phyloP scores from a whole-genome alignment of 1,140 invertebrate species.

The Stratiolaelaps scimitus region DNA sequence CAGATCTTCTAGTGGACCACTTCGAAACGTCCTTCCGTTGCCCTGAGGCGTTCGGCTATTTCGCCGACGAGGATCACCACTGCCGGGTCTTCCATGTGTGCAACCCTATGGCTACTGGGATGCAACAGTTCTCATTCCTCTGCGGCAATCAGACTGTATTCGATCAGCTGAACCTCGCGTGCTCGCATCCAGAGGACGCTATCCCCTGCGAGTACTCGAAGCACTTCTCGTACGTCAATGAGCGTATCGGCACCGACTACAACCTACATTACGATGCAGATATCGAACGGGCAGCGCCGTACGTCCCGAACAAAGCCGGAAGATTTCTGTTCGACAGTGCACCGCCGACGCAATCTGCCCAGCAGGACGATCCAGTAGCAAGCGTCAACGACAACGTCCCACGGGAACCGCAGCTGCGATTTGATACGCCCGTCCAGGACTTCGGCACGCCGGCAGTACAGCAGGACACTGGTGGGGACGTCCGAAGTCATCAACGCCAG shows the following conservation, averaged over 20 bases:
- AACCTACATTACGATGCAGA: slow-evolving; percentile 21
- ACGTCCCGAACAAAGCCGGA: background rate
- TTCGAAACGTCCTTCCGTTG: slow-evolving; percentile 32
- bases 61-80: slow-evolving; percentile 32
- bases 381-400: no score
- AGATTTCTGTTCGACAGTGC: background rate
- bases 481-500: no score
- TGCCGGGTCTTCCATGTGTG: slow-evolving; percentile 33
- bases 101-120: slow-evolving; percentile 29
- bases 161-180: slow-evolving; percentile 39
- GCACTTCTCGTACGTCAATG: slow-evolving; percentile 24
- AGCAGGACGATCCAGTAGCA: slow-evolving; percentile 10
- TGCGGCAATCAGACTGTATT: slow-evolving; percentile 40
- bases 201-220: slow-evolving; percentile 35
- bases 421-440: no score
- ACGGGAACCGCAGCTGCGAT: no score
- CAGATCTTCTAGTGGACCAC: slow-evolving; percentile 31
- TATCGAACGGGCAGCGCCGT: slow-evolving; percentile 19
- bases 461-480: no score
- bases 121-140: slow-evolving; percentile 37
- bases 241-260: background rate
- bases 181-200: slow-evolving; percentile 36
- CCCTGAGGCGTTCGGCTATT: slow-evolving; percentile 29
- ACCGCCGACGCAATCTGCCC: background rate
- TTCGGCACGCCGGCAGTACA: no score